A percentile compares a stretch with the other conserved stretches of the same genome.
Evolutionary conservation across 2,888 invertebrate genomes (phyloP).

Genomic region (Ormyrus thymus): DNA sequence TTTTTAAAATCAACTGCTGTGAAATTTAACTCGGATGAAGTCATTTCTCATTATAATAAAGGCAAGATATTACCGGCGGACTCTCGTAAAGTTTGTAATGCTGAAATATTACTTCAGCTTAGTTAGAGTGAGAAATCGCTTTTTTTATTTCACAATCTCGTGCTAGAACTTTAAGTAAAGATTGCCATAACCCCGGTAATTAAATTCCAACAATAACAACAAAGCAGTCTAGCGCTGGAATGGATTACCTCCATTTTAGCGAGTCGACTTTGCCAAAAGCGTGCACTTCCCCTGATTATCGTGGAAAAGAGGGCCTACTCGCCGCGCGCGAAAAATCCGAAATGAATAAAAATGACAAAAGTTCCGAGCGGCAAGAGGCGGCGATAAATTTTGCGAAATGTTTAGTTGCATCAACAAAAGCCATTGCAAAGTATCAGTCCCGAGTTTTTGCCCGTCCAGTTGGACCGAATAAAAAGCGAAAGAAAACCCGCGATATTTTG

Average conservation of each 20-base stretch:
- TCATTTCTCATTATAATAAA: slow-evolving; percentile 50
- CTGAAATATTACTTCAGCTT: slow-evolving; percentile 51
- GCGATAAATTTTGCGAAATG: slow-evolving; percentile 2
- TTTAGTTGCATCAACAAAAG: neutral
- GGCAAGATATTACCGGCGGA: slow-evolving; percentile 39
- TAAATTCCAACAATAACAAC: slow-evolving; percentile 20
- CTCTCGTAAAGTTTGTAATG: slow-evolving; percentile 51
- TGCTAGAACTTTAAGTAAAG: slow-evolving; percentile 27
- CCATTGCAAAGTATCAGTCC: neutral
- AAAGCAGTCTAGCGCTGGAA: neutral
- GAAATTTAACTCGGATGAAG: slow-evolving; percentile 49
- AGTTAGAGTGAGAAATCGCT: slow-evolving; percentile 50
- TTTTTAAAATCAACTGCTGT: slow-evolving; percentile 48
- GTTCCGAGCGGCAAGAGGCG: no score
- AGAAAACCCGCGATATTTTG: slow-evolving; percentile 11
- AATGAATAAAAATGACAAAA: neutral
- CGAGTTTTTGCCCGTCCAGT: neutral
- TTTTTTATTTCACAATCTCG: slow-evolving; percentile 46
- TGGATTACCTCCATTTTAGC: no score
- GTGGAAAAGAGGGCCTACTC: no score
- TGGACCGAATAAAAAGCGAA: neutral
- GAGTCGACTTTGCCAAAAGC: no score
- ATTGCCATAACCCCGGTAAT: slow-evolving; percentile 16
- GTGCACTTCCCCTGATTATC: no score
- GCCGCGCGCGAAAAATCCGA: neutral